Conservation (phyloP, 2,797 vertebrate species). For the Scomberomorus guttatus region DNA sequence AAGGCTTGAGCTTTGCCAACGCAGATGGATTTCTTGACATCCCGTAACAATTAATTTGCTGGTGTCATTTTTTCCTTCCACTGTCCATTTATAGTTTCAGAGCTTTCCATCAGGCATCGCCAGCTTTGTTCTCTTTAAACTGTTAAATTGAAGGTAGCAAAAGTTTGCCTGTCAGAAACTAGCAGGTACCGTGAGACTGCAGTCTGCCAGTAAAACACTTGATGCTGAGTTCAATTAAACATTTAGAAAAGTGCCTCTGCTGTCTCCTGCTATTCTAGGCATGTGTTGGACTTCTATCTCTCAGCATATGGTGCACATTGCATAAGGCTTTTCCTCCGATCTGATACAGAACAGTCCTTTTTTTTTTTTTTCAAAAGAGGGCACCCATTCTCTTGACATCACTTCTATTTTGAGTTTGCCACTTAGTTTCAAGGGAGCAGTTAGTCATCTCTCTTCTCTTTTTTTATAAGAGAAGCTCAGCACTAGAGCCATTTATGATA, state of each 20-base stretch:
- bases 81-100: conserved; percentile 19
- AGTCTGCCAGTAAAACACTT: conserved; percentile 53
- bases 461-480: too few relatives aligned
- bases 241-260: conserved; percentile 10
- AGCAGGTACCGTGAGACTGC: conserved; percentile 8
- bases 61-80: conserved; percentile 9
- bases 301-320: conserved; percentile 47
- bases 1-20: not conserved
- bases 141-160: conserved; percentile 40
- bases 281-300: conserved; percentile 13
- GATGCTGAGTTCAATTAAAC: conserved; percentile 48
- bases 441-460: not conserved
- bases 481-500: too few relatives aligned
- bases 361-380: conserved; percentile 10
- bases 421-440: conserved; percentile 15
- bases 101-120: conserved; percentile 7
- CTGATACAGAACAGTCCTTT: conserved; percentile 6
- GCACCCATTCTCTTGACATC: conserved; percentile 20
- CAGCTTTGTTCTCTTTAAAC: conserved; percentile 23
- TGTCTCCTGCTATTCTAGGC: conserved; percentile 13
- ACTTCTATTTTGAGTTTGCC: conserved; percentile 30
- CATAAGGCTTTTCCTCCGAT: conserved; percentile 5
- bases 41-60: conserved; percentile 2
- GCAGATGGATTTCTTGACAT: conserved; percentile 39
- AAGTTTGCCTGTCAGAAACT: conserved; percentile 12